Evolutionary conservation across 2,113 vertebrate species (phyloP).

Genomic region (Opisthocomus hoazin): DNA sequence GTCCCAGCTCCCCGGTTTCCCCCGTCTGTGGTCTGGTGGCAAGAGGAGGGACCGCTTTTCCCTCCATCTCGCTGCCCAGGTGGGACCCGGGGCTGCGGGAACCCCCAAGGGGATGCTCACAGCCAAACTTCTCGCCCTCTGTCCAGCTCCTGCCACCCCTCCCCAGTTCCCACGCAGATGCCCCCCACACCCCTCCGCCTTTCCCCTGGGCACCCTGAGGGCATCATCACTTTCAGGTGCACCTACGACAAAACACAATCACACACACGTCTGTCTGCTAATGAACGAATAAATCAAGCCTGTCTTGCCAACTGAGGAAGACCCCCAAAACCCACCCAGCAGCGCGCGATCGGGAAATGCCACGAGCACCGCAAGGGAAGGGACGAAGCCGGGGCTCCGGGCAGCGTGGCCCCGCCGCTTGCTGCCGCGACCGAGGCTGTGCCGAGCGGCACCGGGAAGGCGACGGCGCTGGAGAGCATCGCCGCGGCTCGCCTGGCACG

Average conservation of each 20-base stretch:
- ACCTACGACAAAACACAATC: background rate
- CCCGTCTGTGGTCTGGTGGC: fast-evolving
- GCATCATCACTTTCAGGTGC: background rate
- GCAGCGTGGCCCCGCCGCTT: fast-evolving
- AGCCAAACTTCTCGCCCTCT: background rate
- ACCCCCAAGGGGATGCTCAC: background rate
- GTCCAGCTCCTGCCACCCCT: too few species aligned
- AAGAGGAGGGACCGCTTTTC: background rate
- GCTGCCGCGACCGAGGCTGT: fast-evolving
- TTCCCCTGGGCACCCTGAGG: background rate
- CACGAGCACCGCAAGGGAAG: fast-evolving
- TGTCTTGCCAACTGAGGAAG: constrained; percentile 13
- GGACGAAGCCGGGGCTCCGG: fast-evolving
- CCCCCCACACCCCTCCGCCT: background rate
- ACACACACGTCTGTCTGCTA: background rate
- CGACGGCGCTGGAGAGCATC: background rate
- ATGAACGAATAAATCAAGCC: constrained; percentile 59
- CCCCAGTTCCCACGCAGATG: fast-evolving
- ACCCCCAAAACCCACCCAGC: background rate
- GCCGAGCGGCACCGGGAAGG: background rate
- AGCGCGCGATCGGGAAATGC: fast-evolving
- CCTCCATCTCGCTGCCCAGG: fast-evolving
- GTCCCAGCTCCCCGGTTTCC: background rate
- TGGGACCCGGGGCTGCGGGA: background rate
- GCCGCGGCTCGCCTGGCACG: background rate